Percentiles rank a stretch among this genome's conserved stretches.
Conservation (phyloP, 2,113 vertebrate species). For the Onychostruthus taczanowskii region DNA sequence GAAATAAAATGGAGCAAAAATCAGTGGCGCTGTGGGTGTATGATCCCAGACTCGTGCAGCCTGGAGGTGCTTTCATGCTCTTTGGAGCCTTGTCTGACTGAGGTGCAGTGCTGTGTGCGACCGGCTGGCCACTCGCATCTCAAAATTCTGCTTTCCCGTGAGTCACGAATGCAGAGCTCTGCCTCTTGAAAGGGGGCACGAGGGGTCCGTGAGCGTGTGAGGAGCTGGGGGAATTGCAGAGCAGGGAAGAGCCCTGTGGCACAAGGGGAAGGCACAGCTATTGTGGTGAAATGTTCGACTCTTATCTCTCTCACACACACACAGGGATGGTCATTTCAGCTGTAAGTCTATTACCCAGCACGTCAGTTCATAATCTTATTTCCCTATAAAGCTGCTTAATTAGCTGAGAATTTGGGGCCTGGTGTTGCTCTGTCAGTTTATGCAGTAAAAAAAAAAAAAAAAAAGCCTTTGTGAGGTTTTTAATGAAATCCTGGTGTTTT, state of each 20-base stretch:
- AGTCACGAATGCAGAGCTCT: neutral
- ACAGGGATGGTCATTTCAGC: neutral
- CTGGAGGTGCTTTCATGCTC: neutral
- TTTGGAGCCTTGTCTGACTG: neutral
- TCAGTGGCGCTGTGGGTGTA: neutral
- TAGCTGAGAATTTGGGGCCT: neutral
- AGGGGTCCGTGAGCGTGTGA: neutral
- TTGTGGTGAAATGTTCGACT: neutral
- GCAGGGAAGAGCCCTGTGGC: neutral
- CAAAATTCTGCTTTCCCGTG: neutral
- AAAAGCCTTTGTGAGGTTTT: neutral
- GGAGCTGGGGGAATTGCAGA: neutral
- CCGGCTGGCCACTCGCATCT: neutral
- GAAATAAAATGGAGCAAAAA: slow-evolving; percentile 25
- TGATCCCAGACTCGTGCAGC: neutral
- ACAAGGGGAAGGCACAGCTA: neutral
- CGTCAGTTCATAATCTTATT: neutral
- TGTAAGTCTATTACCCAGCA: neutral
- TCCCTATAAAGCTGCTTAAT: neutral
- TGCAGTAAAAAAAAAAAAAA: neutral
- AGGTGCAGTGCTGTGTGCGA: neutral
- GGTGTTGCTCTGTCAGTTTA: neutral
- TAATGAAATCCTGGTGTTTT: neutral
- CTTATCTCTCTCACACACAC: neutral
- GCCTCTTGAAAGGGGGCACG: neutral